Conservation (phyloP, 2,113 vertebrate genomes). For the Hoplias malabaricus region DNA sequence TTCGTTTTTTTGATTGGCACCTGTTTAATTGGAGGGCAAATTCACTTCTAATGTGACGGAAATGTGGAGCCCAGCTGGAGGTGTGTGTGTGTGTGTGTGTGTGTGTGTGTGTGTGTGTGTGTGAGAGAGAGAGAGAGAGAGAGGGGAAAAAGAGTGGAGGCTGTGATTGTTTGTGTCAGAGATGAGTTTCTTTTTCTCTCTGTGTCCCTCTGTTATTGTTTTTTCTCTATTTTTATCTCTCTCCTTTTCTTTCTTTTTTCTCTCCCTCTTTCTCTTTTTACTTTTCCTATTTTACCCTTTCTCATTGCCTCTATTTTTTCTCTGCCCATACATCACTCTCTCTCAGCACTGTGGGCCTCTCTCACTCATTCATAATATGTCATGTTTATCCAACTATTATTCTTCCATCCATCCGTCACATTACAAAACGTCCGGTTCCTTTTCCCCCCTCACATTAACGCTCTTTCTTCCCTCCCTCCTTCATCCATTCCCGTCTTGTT, state of each 20-base stretch:
- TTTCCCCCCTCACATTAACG: slow-evolving; percentile 38
- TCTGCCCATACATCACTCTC: too few relatives aligned
- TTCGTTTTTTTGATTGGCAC: slow-evolving; percentile 17
- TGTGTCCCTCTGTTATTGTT: too few relatives aligned
- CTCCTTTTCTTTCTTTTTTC: neutral
- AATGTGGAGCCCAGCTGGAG: slow-evolving; percentile 31
- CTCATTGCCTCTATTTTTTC: neutral
- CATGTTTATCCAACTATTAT: slow-evolving; percentile 52
- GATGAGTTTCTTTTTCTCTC: too few relatives aligned
- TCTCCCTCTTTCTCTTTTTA: neutral
- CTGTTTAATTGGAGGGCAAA: slow-evolving; percentile 33
- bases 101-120: neutral
- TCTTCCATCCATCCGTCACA: slow-evolving; percentile 41
- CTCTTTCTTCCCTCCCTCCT: slow-evolving; percentile 8
- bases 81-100: neutral
- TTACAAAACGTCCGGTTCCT: slow-evolving; percentile 14
- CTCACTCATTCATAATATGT: slow-evolving; percentile 48
- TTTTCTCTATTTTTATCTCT: neutral
- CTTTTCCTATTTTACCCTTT: neutral
- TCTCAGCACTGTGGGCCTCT: neutral
- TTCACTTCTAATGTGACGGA: slow-evolving; percentile 4
- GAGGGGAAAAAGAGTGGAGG: too few relatives aligned
- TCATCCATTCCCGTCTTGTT: neutral
- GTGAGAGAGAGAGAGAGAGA: too few relatives aligned
- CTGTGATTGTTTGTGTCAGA: too few relatives aligned